Evolutionary conservation across 2,113 vertebrate genomes (phyloP).

Genomic region (Plotosus lineatus): DNA sequence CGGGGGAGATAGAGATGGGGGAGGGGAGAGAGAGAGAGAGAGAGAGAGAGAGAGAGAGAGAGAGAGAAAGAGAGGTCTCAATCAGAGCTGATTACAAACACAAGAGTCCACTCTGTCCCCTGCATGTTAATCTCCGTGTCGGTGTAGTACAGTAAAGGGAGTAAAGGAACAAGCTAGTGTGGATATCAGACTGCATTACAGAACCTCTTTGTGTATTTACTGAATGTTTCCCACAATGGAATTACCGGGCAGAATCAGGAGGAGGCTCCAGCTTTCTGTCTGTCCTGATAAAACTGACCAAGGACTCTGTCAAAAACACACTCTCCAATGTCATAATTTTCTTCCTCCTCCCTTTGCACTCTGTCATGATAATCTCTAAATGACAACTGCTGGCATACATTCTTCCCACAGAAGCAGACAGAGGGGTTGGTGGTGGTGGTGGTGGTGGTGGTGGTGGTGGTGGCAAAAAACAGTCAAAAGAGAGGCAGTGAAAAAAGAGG

Average conservation of each 20-base stretch:
- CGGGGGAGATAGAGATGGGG: not conserved
- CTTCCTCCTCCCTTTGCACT: not conserved
- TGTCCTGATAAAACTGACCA: slow-evolving; percentile 34
- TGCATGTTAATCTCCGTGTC: slow-evolving; percentile 12
- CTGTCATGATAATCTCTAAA: slow-evolving; percentile 21
- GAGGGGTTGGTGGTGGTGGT: not conserved
- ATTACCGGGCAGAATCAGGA: slow-evolving; percentile 27
- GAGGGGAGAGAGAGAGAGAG: not conserved
- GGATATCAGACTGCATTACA: slow-evolving; percentile 36
- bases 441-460: not conserved
- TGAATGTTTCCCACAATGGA: slow-evolving; percentile 23
- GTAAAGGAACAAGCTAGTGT: slow-evolving; percentile 1
- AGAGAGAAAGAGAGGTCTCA: slow-evolving; percentile 13
- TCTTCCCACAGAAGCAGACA: not conserved
- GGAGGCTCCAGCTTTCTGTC: slow-evolving; percentile 43
- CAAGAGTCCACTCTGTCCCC: slow-evolving; percentile 41
- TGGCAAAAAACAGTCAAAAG: not conserved
- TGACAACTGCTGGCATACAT: slow-evolving; percentile 10
- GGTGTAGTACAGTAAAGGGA: slow-evolving; percentile 12
- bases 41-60: not conserved
- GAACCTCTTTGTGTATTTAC: slow-evolving; percentile 43
- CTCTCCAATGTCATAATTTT: slow-evolving; percentile 17
- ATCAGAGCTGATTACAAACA: slow-evolving; percentile 39
- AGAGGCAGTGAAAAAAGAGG: not conserved
- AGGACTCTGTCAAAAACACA: not conserved